Conservation (phyloP, 2,113 vertebrate species). For the Mellivora capensis region DNA sequence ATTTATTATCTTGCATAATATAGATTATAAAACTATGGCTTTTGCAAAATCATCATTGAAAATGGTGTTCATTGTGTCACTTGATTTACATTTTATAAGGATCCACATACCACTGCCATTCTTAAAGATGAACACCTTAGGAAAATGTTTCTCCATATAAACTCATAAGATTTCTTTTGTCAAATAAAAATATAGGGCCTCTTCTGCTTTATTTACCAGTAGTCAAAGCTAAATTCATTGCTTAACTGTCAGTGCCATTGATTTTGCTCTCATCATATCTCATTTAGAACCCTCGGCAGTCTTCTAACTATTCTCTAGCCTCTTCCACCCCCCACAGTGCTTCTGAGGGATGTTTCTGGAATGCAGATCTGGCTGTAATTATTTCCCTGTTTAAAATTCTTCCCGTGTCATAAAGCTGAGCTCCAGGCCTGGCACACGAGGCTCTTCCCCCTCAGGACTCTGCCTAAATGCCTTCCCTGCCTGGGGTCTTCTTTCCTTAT, state of each 20-base stretch:
- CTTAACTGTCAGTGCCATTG: not conserved
- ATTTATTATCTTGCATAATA: not conserved
- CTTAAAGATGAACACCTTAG: not conserved
- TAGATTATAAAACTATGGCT: not conserved
- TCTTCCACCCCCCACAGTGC: not conserved
- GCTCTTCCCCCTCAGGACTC: not conserved
- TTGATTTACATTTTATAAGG: not conserved
- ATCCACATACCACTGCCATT: not conserved
- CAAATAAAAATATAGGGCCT: not conserved
- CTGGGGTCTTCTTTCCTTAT: not conserved
- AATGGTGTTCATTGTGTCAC: not conserved
- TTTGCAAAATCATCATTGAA: not conserved
- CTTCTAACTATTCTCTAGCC: not conserved
- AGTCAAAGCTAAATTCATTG: not conserved
- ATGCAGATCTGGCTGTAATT: not conserved
- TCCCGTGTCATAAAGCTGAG: not conserved
- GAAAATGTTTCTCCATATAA: not conserved
- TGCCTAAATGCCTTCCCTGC: not conserved
- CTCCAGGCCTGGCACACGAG: not conserved
- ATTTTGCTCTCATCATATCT: not conserved
- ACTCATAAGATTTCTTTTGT: not conserved
- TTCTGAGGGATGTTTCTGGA: not conserved
- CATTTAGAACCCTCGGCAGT: not conserved
- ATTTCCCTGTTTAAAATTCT: slow-evolving; percentile 10
- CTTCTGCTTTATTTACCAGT: not conserved